Evolutionary conservation across 2,888 invertebrate species (phyloP).

Genomic region (Archips crataeganus): DNA sequence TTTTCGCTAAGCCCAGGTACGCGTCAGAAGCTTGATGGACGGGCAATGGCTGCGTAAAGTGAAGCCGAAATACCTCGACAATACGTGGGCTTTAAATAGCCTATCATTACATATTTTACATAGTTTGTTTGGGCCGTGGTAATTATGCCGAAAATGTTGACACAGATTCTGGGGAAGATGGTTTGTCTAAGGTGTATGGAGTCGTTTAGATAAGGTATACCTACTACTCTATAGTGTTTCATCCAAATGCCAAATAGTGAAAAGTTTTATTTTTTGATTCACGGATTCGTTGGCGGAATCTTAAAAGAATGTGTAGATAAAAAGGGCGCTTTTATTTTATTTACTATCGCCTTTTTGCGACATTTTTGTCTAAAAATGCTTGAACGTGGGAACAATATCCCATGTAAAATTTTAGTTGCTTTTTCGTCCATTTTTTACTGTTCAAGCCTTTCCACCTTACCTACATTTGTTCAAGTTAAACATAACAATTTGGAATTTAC

Average conservation of each 20-base stretch:
- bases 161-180: conserved; percentile 9
- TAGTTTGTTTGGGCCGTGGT: conserved; percentile 26
- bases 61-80: conserved; percentile 31
- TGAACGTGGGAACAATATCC: too few relatives aligned
- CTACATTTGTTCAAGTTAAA: neutral
- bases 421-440: too few relatives aligned
- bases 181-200: neutral
- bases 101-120: conserved; percentile 38
- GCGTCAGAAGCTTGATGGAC: conserved; percentile 40
- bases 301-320: too few relatives aligned
- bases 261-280: too few relatives aligned
- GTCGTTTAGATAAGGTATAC: too few relatives aligned
- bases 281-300: too few relatives aligned
- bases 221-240: neutral
- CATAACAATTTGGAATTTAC: neutral
- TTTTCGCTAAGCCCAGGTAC: conserved; percentile 41
- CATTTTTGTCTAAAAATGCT: too few relatives aligned
- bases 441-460: too few relatives aligned
- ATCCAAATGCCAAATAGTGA: too few relatives aligned
- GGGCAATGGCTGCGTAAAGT: conserved; percentile 2
- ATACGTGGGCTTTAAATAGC: conserved; percentile 10
- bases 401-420: too few relatives aligned
- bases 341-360: too few relatives aligned
- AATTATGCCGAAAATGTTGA: conserved; percentile 31
- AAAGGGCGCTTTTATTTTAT: too few relatives aligned